A percentile compares a stretch with the other conserved stretches of the same genome.
These are phyloP conservation scores for Argynnis bischoffii DNA, from an alignment of 2,888 invertebrate genomes.

Conservation along the genomic window DNA sequence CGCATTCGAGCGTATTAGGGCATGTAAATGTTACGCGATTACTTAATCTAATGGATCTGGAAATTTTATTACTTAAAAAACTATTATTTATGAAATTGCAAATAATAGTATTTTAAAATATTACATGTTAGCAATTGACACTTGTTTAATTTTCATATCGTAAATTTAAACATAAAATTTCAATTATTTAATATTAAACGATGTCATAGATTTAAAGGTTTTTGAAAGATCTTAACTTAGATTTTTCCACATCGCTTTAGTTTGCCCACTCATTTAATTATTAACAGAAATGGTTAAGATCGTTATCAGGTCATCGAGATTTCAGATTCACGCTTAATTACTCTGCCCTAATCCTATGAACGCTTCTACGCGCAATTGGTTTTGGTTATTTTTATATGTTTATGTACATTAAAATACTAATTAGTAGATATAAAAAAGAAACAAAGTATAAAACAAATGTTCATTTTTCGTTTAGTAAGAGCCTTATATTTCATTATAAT, in stretches of 20 bases:
- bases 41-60: conserved; percentile 73
- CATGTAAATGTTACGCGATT: conserved; percentile 80
- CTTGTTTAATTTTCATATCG: too few species aligned
- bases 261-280: background rate
- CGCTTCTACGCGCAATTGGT: too few species aligned
- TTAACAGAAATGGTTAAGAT: background rate
- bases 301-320: background rate
- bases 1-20: conserved; percentile 76
- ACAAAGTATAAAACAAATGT: too few species aligned
- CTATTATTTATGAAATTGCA: background rate
- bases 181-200: too few species aligned
- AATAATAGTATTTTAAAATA: background rate
- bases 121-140: background rate
- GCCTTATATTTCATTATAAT: too few species aligned
- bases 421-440: too few species aligned
- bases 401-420: too few species aligned
- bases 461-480: too few species aligned
- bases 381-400: too few species aligned
- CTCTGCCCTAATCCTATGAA: background rate
- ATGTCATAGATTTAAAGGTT: too few species aligned
- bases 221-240: background rate
- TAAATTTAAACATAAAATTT: too few species aligned
- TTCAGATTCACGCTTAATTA: background rate
- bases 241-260: background rate
- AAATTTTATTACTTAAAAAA: conserved; percentile 50